These are phyloP conservation scores for Stratiomys singularior DNA, from an alignment of 2,888 invertebrate species.

Conservation along the genomic window DNA sequence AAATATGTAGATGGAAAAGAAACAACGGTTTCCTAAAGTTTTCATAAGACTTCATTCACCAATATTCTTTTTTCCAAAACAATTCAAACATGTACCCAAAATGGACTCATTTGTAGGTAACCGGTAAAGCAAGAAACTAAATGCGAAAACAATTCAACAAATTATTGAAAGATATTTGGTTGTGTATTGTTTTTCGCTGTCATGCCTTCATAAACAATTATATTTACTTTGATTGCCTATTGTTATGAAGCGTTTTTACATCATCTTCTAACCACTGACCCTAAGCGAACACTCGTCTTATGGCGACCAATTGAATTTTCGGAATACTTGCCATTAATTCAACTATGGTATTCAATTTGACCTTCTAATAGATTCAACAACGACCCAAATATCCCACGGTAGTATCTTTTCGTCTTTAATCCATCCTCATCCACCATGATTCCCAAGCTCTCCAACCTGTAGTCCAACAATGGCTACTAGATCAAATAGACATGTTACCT, in stretches of 20 bases:
- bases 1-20: too few species aligned
- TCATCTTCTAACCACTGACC: not conserved
- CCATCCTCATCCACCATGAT: not conserved
- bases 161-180: not conserved
- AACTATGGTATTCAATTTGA: not conserved
- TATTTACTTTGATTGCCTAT: constrained; percentile 7
- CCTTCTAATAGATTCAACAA: not conserved
- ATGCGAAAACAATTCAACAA: too few species aligned
- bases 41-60: too few species aligned
- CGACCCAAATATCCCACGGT: constrained; percentile 3
- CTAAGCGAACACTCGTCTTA: not conserved
- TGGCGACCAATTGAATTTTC: not conserved
- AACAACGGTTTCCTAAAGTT: too few species aligned
- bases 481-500: not conserved
- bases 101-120: too few species aligned
- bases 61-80: too few species aligned
- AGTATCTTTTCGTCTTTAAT: not conserved
- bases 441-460: not conserved
- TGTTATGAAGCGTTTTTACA: not conserved
- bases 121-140: too few species aligned
- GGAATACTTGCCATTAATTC: not conserved
- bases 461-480: not conserved
- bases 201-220: not conserved
- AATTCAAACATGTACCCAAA: too few species aligned
- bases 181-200: not conserved